These are phyloP conservation scores for Luperina nickerlii DNA, from an alignment of 2,888 invertebrate genomes.

Conservation along the genomic window DNA sequence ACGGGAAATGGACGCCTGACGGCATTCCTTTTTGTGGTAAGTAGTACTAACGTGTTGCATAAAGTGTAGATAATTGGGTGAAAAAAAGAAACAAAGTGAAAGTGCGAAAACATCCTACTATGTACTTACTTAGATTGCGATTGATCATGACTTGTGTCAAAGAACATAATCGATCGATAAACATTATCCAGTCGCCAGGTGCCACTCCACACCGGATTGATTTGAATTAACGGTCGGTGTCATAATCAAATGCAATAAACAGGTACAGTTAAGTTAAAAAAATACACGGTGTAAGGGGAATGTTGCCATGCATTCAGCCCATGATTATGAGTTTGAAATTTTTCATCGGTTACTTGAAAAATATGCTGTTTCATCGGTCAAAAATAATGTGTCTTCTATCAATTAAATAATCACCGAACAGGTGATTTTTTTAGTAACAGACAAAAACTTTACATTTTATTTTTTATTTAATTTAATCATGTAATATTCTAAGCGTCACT, in stretches of 20 bases:
- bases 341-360: background rate
- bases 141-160: background rate
- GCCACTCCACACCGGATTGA: background rate
- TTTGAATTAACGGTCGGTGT: background rate
- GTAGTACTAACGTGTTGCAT: slow-evolving; percentile 75
- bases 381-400: too few relatives aligned
- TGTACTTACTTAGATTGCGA: background rate
- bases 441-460: too few relatives aligned
- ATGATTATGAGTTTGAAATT: background rate
- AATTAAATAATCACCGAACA: too few relatives aligned
- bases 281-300: background rate
- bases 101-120: background rate
- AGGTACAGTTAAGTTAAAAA: background rate
- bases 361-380: background rate
- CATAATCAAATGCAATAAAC: background rate
- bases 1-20: slow-evolving; percentile 95
- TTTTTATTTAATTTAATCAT: too few relatives aligned
- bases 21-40: slow-evolving; percentile 98
- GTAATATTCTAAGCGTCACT: too few relatives aligned
- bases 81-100: background rate
- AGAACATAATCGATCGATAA: background rate
- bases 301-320: background rate
- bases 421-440: too few relatives aligned
- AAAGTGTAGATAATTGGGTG: background rate
- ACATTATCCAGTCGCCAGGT: background rate